These are phyloP conservation scores for Heliconius ismenius DNA, from an alignment of 2,888 invertebrate genomes.

Conservation along the genomic window DNA sequence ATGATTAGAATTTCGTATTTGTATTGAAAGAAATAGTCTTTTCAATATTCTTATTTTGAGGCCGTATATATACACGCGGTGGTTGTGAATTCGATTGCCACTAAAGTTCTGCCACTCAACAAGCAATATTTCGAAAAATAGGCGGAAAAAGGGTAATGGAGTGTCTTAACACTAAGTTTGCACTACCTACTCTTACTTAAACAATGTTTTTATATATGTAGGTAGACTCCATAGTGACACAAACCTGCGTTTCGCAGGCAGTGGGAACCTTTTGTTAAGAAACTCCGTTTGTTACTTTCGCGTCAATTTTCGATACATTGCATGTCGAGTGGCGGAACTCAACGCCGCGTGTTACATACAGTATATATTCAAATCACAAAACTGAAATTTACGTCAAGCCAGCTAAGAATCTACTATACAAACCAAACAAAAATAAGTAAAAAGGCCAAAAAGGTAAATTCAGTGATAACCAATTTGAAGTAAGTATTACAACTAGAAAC, in stretches of 20 bases:
- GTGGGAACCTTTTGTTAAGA: not conserved
- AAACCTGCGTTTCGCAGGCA: too few species aligned
- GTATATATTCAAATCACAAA: too few species aligned
- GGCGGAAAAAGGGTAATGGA: too few species aligned
- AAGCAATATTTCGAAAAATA: too few species aligned
- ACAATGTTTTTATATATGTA: too few species aligned
- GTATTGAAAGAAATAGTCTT: not conserved
- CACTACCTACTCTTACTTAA: too few species aligned
- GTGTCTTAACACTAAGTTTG: too few species aligned
- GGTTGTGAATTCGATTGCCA: too few species aligned
- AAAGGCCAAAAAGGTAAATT: not conserved
- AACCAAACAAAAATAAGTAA: not conserved
- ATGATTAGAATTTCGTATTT: not conserved
- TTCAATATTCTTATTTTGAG: not conserved
- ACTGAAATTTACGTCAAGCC: not conserved
- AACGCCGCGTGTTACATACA: not conserved
- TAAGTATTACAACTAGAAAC: conserved; percentile 10
- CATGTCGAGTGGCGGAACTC: not conserved
- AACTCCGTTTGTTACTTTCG: not conserved
- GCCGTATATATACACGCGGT: too few species aligned
- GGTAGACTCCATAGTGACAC: too few species aligned
- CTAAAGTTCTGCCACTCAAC: too few species aligned
- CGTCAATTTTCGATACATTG: not conserved
- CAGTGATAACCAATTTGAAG: not conserved
- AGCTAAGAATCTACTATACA: not conserved